These are phyloP conservation scores for Ichneumon xanthorius DNA, from an alignment of 2,888 invertebrate species.

Conservation along the genomic window DNA sequence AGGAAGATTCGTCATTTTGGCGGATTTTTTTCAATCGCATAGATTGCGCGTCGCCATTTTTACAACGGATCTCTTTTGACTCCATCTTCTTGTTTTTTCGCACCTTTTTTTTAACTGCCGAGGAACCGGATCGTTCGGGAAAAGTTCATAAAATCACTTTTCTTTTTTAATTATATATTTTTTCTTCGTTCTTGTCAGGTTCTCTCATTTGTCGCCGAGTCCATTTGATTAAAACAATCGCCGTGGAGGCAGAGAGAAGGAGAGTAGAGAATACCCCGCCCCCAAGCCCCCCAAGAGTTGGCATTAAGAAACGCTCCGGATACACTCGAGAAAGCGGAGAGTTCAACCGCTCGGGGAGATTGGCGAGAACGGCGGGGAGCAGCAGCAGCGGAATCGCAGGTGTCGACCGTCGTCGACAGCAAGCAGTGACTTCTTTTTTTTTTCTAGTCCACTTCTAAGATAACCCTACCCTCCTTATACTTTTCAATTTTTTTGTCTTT, in stretches of 20 bases:
- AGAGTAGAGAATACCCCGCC: slow-evolving; percentile 5
- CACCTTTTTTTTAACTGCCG: neutral
- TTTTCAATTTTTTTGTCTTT: slow-evolving; percentile 9
- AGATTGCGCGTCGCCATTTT: too few relatives aligned
- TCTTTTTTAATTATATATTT: slow-evolving; percentile 9
- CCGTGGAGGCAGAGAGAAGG: slow-evolving; percentile 7
- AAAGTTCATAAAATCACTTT: neutral
- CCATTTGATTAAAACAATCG: slow-evolving; percentile 22
- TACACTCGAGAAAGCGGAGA: slow-evolving; percentile 61
- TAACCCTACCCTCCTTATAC: neutral
- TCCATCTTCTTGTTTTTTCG: neutral
- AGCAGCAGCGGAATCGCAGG: slow-evolving; percentile 39
- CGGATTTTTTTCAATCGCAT: too few relatives aligned
- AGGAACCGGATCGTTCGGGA: neutral
- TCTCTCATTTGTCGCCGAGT: neutral
- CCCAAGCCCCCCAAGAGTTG: neutral
- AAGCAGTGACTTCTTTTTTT: slow-evolving; percentile 40
- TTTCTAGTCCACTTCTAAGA: slow-evolving; percentile 7
- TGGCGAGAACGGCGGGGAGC: slow-evolving; percentile 34
- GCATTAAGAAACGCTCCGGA: slow-evolving; percentile 47
- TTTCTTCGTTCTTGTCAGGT: neutral
- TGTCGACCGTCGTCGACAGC: slow-evolving; percentile 1
- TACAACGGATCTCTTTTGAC: neutral
- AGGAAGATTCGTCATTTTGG: too few relatives aligned
- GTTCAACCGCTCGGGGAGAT: slow-evolving; percentile 63